phyloP scores from a whole-genome alignment of 2,113 vertebrate species.

The Motacilla alba region DNA sequence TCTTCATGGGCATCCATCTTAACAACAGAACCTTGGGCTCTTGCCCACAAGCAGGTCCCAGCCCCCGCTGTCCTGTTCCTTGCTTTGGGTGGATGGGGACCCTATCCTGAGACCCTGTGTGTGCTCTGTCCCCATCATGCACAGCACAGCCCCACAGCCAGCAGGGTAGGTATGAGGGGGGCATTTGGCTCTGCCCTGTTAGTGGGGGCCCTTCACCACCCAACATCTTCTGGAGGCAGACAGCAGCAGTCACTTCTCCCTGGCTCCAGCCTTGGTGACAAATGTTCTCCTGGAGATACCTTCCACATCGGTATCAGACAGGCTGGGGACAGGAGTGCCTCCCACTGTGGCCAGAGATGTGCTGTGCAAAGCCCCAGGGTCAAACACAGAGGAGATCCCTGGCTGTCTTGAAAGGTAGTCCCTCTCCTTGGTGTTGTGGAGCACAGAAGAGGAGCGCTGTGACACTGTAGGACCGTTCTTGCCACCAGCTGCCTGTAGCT shows the following conservation, averaged over 20 bases:
- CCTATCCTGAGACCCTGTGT: not conserved
- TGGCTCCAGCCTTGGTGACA: not conserved
- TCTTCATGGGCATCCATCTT: not conserved
- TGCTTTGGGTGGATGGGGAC: not conserved
- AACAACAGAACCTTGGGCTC: not conserved
- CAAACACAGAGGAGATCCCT: fast-evolving
- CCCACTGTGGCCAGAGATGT: not conserved
- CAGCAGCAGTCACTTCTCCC: not conserved
- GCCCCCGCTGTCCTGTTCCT: not conserved
- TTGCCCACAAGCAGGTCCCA: not conserved
- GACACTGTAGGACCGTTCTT: not conserved
- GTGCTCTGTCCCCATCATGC: fast-evolving
- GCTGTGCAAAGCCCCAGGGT: not conserved
- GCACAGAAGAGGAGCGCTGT: not conserved
- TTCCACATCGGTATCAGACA: not conserved
- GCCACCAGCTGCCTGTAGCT: not conserved
- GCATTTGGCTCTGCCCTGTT: not conserved
- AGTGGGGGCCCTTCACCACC: not conserved
- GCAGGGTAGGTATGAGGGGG: fast-evolving
- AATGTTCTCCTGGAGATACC: not conserved
- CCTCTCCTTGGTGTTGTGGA: not conserved
- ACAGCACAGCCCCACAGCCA: not conserved
- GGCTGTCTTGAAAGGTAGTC: not conserved
- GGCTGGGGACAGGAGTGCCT: not conserved
- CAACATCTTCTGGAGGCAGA: not conserved